Conservation (phyloP, 2,888 invertebrate species). For the Acanthopleura granulata region DNA sequence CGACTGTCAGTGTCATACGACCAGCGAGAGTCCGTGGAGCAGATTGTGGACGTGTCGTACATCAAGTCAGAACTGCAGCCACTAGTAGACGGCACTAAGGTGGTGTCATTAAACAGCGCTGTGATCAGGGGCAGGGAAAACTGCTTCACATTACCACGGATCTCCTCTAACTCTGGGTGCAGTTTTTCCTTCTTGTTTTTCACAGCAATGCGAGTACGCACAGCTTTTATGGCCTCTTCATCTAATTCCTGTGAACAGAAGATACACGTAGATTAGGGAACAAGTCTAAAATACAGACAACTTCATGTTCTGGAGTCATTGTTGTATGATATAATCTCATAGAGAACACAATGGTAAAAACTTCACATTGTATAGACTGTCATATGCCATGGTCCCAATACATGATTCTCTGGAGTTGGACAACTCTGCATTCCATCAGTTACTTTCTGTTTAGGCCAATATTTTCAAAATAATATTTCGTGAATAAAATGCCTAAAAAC, state of each 20-base stretch:
- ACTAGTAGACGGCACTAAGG: conserved; percentile 73
- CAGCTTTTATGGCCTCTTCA: conserved; percentile 12
- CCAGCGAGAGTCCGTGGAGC: conserved; percentile 52
- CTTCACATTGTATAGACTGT: too few species aligned
- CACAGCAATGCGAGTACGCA: conserved; percentile 26
- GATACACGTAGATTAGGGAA: not conserved
- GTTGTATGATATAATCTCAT: not conserved
- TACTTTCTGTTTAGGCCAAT: too few species aligned
- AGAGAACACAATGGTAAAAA: too few species aligned
- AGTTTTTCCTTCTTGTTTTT: conserved; percentile 44
- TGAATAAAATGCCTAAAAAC: too few species aligned
- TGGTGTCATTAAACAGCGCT: conserved; percentile 92
- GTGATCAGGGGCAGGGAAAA: conserved; percentile 85
- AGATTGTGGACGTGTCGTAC: conserved; percentile 50
- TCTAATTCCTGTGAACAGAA: conserved; percentile 12
- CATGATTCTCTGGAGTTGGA: too few species aligned
- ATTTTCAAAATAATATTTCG: too few species aligned
- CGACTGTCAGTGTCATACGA: conserved; percentile 54
- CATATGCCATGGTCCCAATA: too few species aligned
- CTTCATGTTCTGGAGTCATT: not conserved
- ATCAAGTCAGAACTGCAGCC: conserved; percentile 43
- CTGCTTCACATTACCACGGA: conserved; percentile 53
- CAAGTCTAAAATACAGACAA: not conserved
- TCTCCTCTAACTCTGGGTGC: conserved; percentile 60
- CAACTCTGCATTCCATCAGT: too few species aligned